phyloP scores from a whole-genome alignment of 2,113 vertebrate genomes.

The Hyperoodon ampullatus region DNA sequence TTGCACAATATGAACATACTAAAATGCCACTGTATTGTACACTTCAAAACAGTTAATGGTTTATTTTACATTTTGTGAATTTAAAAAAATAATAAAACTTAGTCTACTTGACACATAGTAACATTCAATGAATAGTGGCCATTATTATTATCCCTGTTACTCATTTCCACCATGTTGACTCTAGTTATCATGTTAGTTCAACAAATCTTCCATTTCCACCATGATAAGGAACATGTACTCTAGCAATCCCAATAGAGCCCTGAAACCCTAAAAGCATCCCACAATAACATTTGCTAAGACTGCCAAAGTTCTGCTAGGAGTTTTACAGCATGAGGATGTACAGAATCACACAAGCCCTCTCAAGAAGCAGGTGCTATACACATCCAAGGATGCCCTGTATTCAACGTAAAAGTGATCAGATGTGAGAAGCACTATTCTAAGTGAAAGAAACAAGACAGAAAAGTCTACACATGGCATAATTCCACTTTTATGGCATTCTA shows the following conservation, averaged over 20 bases:
- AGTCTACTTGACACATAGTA: background rate
- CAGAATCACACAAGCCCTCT: background rate
- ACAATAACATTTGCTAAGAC: background rate
- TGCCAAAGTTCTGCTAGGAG: background rate
- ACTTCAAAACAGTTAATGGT: background rate
- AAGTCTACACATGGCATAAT: background rate
- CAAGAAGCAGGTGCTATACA: background rate
- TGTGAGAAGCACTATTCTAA: background rate
- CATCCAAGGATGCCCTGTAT: background rate
- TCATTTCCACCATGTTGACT: background rate
- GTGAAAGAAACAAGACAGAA: background rate
- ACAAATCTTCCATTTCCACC: background rate
- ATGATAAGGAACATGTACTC: background rate
- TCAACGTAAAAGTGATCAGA: background rate
- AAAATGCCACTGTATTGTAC: background rate
- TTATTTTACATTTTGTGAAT: background rate
- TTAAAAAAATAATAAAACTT: background rate
- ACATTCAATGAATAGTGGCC: background rate
- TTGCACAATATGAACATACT: background rate
- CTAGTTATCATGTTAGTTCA: background rate
- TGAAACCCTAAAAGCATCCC: background rate
- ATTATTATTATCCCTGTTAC: background rate
- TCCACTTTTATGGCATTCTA: background rate
- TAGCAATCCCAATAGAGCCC: background rate
- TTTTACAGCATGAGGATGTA: background rate